Evolutionary conservation across 2,888 invertebrate genomes (phyloP).

Genomic region (Nephrotoma flavescens): DNA sequence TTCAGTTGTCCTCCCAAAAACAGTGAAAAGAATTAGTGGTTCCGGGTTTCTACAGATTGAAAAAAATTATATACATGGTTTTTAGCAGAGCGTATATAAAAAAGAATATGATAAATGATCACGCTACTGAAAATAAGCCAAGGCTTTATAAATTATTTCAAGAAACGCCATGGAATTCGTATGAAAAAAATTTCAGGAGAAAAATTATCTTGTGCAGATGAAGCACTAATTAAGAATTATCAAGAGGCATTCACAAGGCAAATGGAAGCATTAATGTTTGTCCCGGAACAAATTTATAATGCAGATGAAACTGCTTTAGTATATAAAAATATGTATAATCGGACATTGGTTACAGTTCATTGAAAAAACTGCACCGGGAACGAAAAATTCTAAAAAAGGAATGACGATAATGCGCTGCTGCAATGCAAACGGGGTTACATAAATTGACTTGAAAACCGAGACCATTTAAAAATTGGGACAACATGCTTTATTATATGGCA

Average conservation of each 20-base stretch:
- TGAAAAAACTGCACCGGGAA: slow-evolving; percentile 1
- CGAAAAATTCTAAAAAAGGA: not conserved
- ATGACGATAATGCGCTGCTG: not conserved
- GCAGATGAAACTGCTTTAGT: slow-evolving; percentile 2
- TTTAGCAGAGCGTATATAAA: too few species aligned
- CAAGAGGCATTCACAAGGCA: not conserved
- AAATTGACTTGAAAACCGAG: not conserved
- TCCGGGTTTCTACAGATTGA: not conserved
- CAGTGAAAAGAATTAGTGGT: not conserved
- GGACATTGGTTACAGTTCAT: not conserved
- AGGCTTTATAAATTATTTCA: too few species aligned
- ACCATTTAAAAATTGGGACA: not conserved
- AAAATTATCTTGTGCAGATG: not conserved
- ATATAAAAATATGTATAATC: not conserved
- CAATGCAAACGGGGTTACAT: not conserved
- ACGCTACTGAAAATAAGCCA: not conserved
- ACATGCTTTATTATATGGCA: not conserved
- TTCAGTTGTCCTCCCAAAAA: not conserved
- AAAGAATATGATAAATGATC: not conserved
- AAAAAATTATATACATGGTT: too few species aligned
- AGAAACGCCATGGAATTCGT: too few species aligned
- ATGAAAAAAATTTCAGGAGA: not conserved
- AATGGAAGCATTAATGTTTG: not conserved
- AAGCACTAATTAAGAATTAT: not conserved
- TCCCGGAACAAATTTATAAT: slow-evolving; percentile 1